Base-by-base conservation (phyloP, 2,113 vertebrate species). In the Peromyscus californicus region DNA sequence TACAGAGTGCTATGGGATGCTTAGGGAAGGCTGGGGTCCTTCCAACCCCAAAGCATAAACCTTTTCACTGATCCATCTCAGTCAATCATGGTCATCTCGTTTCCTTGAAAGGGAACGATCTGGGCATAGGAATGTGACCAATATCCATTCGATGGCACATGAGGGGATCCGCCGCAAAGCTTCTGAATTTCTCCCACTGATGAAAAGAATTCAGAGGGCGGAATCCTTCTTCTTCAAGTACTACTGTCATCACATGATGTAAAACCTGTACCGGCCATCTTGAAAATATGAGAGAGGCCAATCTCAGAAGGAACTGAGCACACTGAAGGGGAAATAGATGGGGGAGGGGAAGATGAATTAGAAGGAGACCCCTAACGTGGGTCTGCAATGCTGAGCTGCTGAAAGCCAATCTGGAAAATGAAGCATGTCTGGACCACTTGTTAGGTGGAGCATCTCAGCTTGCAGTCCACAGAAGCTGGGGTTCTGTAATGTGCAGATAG, bases 191-290 rank as follows among this genome's bases (percentile, higher is more conserved):
- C 26, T 85, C 70, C 87, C 74, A 65, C 4, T 74, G 33, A 78
- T 84, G 84, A 57, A 80, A 70, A 86, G 39, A 48, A 31, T 6
- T 36, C 33, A 51, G 6, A 19, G 33, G 54, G 36, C n/a, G 17
- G 83, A 79, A 86, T 31, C 31, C 65, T 74, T 91, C 88, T 96
- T 33, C 70, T 92, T 74, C 93, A 67, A 79, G 70, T 63, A 82
- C 10, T 93, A n/a, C 15, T 78, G 70, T 31, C 26, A 54, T 24
- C 15, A 74, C 8, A 31, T n/a, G 72, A 89, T 51, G 31, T 70
- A 86, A 97, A 95, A 92, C 51, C 54, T 29, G 5, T 54, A 75
- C 65, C 16, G 82, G 59, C 48, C 67, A 85, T 67, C 26, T 89
- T 63, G 82, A 15, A 95, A 90, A 72, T 48, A 93, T 7, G 61